A percentile compares a stretch with the other conserved stretches of the same genome.
Conservation (phyloP, 1,140 invertebrate species). For the Hermetia illucens region DNA sequence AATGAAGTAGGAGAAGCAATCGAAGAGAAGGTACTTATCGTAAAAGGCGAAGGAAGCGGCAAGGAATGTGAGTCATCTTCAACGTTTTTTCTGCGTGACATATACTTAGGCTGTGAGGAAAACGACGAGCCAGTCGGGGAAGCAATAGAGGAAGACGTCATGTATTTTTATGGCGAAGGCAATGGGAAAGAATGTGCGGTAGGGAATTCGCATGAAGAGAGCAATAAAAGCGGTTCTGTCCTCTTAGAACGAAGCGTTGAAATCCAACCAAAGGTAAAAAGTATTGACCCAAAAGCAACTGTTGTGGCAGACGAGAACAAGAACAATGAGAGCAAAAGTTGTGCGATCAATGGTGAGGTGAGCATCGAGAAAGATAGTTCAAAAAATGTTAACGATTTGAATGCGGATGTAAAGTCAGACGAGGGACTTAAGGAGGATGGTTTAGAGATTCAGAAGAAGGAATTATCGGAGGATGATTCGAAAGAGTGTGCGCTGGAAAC, state of each 20-base stretch:
- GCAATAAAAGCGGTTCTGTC: constrained; percentile 8
- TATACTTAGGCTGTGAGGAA: constrained; percentile 4
- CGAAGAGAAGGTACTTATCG: constrained; percentile 57
- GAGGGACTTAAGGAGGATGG: too few species aligned
- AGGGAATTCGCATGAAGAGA: constrained; percentile 38
- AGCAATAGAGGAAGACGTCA: constrained; percentile 53
- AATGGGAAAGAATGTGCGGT: constrained; percentile 53
- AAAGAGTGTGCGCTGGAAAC: constrained; percentile 7
- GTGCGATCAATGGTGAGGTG: too few species aligned
- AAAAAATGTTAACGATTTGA: too few species aligned
- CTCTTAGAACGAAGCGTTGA: constrained; percentile 26
- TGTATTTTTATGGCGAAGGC: constrained; percentile 57
- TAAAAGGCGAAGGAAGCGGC: constrained; percentile 58
- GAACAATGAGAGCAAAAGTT: too few species aligned
- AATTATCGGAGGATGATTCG: constrained; percentile 14
- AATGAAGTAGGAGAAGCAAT: constrained; percentile 49
- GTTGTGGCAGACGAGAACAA: too few species aligned
- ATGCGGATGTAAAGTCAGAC: too few species aligned
- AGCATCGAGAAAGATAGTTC: too few species aligned
- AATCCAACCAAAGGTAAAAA: too few species aligned
- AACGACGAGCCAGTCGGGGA: constrained; percentile 35
- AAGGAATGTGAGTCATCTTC: constrained; percentile 48
- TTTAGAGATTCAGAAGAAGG: too few species aligned
- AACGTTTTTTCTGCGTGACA: constrained; percentile 19
- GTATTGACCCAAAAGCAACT: too few species aligned